These are phyloP conservation scores for Poeciliopsis retropinna DNA, from an alignment of 2,113 vertebrate genomes.

Conservation along the genomic window DNA sequence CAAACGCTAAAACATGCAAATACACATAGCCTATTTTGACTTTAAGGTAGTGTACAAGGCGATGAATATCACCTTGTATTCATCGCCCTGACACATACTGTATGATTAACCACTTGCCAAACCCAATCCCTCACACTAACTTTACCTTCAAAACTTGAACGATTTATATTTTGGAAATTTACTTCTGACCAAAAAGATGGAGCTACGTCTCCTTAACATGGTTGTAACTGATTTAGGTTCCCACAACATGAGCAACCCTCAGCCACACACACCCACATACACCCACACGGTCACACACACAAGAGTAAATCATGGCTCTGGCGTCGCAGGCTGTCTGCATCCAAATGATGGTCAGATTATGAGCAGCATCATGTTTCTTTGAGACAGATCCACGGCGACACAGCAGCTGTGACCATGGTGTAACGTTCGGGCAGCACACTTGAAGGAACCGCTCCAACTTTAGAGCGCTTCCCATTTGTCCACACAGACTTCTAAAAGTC, in stretches of 20 bases:
- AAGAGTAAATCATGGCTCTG: conserved; percentile 72
- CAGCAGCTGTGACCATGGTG: conserved; percentile 63
- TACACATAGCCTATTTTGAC: rapidly evolving
- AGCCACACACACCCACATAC: conserved; percentile 28
- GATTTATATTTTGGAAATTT: conserved; percentile 6
- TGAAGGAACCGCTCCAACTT: conserved; percentile 37
- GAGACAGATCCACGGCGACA: conserved; percentile 72
- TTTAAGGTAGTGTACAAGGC: not conserved
- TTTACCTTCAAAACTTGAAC: not conserved
- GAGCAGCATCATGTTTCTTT: conserved; percentile 68
- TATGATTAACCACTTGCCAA: not conserved
- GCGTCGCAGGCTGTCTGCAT: conserved; percentile 68
- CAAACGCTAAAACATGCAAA: not conserved
- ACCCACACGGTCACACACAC: conserved; percentile 13
- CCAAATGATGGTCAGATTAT: conserved; percentile 68
- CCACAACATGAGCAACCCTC: conserved; percentile 8
- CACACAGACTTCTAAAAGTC: conserved; percentile 16
- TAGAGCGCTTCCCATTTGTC: conserved; percentile 24
- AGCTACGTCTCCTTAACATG: not conserved
- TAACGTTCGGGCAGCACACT: conserved; percentile 68
- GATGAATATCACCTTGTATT: not conserved
- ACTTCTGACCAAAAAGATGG: not conserved
- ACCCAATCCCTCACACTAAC: not conserved
- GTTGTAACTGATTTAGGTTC: conserved; percentile 4
- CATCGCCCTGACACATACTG: not conserved